Evolutionary conservation across 2,888 invertebrate genomes (phyloP).

Genomic region (Melitaea athalia): DNA sequence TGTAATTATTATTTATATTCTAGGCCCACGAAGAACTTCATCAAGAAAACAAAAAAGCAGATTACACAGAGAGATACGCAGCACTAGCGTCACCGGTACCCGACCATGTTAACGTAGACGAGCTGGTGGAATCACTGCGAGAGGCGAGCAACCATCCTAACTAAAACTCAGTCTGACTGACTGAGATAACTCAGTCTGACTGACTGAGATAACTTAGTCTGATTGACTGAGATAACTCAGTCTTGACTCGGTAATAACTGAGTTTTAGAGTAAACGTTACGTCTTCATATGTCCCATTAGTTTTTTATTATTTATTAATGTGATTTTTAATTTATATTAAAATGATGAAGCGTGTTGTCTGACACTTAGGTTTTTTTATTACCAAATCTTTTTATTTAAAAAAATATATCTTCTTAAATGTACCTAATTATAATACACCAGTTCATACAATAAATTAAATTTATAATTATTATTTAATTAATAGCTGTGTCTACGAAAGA

Average conservation of each 20-base stretch:
- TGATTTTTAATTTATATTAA: constrained; percentile 43
- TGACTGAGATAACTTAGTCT: not conserved
- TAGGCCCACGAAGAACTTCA: constrained; percentile 32
- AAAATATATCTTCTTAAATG: not conserved
- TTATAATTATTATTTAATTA: no score
- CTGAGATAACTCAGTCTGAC: constrained; percentile 36
- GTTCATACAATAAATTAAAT: no score
- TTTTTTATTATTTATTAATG: not conserved
- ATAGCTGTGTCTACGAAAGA: no score
- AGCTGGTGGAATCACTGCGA: constrained; percentile 52
- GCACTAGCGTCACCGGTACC: constrained; percentile 64
- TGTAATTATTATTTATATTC: not conserved
- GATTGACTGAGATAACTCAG: no score
- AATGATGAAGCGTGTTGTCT: constrained; percentile 56
- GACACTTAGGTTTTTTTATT: constrained; percentile 27
- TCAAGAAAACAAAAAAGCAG: constrained; percentile 25
- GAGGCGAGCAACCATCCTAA: constrained; percentile 43
- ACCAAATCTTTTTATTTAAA: not conserved
- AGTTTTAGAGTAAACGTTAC: not conserved
- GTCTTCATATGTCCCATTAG: constrained; percentile 20
- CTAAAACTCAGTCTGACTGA: constrained; percentile 8
- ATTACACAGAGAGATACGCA: constrained; percentile 61
- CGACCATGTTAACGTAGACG: constrained; percentile 51
- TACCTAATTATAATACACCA: no score
- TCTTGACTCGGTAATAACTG: not conserved